phyloP scores from a whole-genome alignment of 2,113 vertebrate genomes.

The Alces alces region DNA sequence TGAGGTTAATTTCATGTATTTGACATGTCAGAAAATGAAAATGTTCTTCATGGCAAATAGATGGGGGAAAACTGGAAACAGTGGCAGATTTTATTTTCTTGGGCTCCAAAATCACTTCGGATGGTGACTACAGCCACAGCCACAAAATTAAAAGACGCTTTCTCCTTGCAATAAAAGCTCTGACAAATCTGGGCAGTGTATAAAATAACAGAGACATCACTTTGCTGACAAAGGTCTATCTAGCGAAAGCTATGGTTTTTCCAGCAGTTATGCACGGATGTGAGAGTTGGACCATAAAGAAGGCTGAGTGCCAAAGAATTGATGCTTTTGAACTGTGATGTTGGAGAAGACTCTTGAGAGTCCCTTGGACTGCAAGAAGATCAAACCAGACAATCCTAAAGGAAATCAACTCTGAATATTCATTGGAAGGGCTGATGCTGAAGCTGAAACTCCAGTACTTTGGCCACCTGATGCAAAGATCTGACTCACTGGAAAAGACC shows the following conservation, averaged over 20 bases:
- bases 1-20: not conserved
- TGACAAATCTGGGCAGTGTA: not conserved
- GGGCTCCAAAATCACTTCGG: not conserved
- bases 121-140: not conserved
- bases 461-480: not conserved
- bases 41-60: not conserved
- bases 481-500: not conserved
- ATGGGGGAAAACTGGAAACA: not conserved
- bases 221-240: not conserved
- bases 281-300: not conserved
- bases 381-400: not conserved
- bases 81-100: not conserved
- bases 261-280: not conserved
- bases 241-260: not conserved
- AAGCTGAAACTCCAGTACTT: not conserved
- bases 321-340: not conserved
- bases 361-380: not conserved
- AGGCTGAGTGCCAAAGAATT: not conserved
- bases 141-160: not conserved
- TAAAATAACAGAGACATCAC: not conserved
- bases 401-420: not conserved
- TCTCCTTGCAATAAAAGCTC: not conserved
- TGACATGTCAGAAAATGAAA: not conserved
- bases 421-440: not conserved
- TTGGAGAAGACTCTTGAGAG: not conserved